These are phyloP conservation scores for Chymomyza amoena DNA, from an alignment of 2,888 invertebrate species.

Conservation along the genomic window DNA sequence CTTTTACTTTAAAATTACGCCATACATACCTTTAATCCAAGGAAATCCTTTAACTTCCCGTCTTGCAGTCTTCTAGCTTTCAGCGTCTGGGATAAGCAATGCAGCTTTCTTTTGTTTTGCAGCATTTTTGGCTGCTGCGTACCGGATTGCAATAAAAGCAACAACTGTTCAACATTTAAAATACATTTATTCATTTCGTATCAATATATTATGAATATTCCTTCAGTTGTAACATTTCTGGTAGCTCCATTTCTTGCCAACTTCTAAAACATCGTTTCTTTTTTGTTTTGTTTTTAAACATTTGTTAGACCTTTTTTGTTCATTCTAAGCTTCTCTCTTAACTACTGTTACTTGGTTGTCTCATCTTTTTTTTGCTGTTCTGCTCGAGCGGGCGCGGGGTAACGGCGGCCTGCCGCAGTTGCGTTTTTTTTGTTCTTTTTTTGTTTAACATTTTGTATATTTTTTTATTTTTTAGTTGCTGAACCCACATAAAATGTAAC, in stretches of 20 bases:
- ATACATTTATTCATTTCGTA: constrained; percentile 11
- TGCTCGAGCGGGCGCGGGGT: background rate
- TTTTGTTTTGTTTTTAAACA: background rate
- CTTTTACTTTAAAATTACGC: too few species aligned
- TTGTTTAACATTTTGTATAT: background rate
- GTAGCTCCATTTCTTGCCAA: background rate
- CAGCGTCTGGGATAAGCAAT: constrained; percentile 85
- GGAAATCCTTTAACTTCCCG: too few species aligned
- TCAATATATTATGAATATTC: background rate
- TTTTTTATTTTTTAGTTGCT: background rate
- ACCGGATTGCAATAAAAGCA: constrained; percentile 78
- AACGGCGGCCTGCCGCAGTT: background rate
- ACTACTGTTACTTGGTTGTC: background rate
- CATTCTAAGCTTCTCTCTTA: background rate
- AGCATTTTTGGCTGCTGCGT: constrained; percentile 79
- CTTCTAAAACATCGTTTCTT: background rate
- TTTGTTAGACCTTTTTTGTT: background rate
- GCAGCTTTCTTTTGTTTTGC: constrained; percentile 97
- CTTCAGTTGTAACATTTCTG: background rate
- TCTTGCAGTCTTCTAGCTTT: too few species aligned
- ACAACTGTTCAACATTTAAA: constrained; percentile 5
- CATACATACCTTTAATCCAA: too few species aligned
- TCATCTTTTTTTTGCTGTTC: background rate
- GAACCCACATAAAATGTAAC: background rate
- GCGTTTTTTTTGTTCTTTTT: background rate